Percentiles rank a stretch among this genome's conserved stretches.
Evolutionary conservation across 2,113 vertebrate genomes (phyloP).

Genomic region (Melanerpes aurifrons): DNA sequence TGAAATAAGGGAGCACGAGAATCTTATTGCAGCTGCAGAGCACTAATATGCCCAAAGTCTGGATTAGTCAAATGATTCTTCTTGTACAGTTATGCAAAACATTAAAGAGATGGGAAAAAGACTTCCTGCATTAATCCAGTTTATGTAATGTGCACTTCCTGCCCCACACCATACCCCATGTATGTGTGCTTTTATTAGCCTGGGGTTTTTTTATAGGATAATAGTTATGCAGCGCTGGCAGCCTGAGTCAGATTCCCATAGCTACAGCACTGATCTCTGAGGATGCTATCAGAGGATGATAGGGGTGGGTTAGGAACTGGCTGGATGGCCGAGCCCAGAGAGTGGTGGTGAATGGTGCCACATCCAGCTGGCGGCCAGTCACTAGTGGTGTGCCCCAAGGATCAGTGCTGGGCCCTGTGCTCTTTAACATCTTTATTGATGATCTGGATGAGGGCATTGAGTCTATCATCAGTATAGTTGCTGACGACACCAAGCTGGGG

Average conservation of each 20-base stretch:
- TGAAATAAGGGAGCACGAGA: slow-evolving; percentile 44
- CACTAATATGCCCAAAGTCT: slow-evolving; percentile 63
- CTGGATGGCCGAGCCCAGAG: no score
- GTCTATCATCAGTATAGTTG: no score
- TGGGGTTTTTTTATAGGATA: background rate
- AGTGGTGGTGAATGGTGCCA: no score
- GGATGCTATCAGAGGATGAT: background rate
- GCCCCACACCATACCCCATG: slow-evolving; percentile 14
- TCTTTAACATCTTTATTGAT: no score
- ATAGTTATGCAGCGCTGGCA: background rate
- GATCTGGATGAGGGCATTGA: no score
- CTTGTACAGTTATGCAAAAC: slow-evolving; percentile 65
- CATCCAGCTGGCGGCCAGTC: no score
- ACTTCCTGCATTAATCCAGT: slow-evolving; percentile 54
- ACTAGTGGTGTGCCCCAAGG: no score
- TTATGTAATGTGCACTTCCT: slow-evolving; percentile 43
- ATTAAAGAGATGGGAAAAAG: slow-evolving; percentile 58
- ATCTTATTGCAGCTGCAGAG: slow-evolving; percentile 52
- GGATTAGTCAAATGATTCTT: slow-evolving; percentile 41
- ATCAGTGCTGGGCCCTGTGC: no score
- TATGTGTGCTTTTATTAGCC: background rate
- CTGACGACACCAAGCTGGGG: no score
- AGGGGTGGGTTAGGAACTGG: no score
- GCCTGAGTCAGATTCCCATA: background rate
- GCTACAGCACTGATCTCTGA: background rate